Percentiles rank a stretch among this genome's conserved stretches.
Conservation (phyloP, 2,113 vertebrate genomes). For the Cyanistes caeruleus region DNA sequence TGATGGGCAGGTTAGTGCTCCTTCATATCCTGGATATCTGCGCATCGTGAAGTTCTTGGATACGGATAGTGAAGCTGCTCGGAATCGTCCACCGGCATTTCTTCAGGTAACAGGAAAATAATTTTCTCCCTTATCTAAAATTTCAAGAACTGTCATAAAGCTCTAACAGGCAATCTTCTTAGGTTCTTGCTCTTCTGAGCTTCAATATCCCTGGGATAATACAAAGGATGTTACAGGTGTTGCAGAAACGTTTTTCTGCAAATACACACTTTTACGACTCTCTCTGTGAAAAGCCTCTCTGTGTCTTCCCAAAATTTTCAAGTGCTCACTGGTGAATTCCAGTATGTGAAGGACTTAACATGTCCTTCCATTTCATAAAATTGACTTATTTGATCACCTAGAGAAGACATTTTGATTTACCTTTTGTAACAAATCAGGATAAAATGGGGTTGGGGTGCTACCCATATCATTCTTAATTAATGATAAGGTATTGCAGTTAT, state of each 20-base stretch:
- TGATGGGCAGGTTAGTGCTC: constrained; percentile 93
- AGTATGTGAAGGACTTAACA: background rate
- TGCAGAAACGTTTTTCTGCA: background rate
- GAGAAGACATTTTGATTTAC: background rate
- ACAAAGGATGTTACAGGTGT: background rate
- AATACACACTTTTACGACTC: rapidly evolving
- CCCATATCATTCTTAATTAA: background rate
- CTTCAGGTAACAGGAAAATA: constrained; percentile 84
- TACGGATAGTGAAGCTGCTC: constrained; percentile 72
- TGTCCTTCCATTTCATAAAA: background rate
- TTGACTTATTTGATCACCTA: background rate
- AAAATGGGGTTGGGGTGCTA: rapidly evolving
- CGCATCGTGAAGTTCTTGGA: constrained; percentile 91
- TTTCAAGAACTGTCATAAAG: background rate
- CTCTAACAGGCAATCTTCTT: background rate
- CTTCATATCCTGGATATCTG: constrained; percentile 94
- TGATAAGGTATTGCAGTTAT: background rate
- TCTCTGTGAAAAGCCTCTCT: background rate
- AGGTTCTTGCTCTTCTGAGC: background rate
- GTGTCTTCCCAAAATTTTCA: background rate
- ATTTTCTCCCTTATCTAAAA: background rate
- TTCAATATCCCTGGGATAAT: background rate
- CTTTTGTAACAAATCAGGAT: background rate
- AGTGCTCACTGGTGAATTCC: background rate
- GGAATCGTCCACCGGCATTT: constrained; percentile 87